A percentile compares a stretch with the other conserved stretches of the same genome.
Evolutionary conservation across 2,888 invertebrate genomes (phyloP).

Genomic region (Beris morrisii): DNA sequence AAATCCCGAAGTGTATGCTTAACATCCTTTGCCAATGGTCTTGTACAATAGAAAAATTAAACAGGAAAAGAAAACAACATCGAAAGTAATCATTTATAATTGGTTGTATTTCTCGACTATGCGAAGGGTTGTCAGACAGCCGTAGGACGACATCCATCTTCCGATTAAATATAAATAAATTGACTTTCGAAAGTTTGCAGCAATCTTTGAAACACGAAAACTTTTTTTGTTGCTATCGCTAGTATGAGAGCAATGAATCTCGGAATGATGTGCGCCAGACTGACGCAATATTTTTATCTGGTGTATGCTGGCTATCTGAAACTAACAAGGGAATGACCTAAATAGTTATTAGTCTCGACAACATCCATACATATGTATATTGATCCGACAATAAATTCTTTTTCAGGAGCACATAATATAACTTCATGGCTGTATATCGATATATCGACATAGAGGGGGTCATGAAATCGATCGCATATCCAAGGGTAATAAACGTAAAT

Average conservation of each 20-base stretch:
- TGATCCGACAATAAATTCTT: too few species aligned
- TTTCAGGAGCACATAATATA: too few species aligned
- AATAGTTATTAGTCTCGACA: too few species aligned
- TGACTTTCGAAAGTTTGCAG: constrained; percentile 18
- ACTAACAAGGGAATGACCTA: too few species aligned
- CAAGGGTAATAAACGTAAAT: too few species aligned
- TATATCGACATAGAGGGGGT: too few species aligned
- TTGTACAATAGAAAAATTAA: constrained; percentile 9
- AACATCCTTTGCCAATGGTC: background rate
- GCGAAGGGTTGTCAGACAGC: constrained; percentile 15
- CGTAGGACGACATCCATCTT: background rate
- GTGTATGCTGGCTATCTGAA: too few species aligned
- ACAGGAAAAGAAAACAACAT: constrained; percentile 12
- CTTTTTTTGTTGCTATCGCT: constrained; percentile 2
- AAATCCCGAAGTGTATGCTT: background rate
- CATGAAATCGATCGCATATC: too few species aligned
- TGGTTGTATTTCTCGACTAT: constrained; percentile 7
- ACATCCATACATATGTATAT: too few species aligned
- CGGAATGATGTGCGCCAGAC: background rate
- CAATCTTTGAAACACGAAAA: constrained; percentile 11
- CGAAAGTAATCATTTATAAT: constrained; percentile 22
- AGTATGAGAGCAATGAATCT: constrained; percentile 2
- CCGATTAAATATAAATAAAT: constrained; percentile 30
- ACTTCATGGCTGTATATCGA: too few species aligned
- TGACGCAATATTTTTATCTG: background rate